Evolutionary conservation across 1,140 invertebrate genomes (phyloP).

Genomic region (Dendroctonus ponderosae): DNA sequence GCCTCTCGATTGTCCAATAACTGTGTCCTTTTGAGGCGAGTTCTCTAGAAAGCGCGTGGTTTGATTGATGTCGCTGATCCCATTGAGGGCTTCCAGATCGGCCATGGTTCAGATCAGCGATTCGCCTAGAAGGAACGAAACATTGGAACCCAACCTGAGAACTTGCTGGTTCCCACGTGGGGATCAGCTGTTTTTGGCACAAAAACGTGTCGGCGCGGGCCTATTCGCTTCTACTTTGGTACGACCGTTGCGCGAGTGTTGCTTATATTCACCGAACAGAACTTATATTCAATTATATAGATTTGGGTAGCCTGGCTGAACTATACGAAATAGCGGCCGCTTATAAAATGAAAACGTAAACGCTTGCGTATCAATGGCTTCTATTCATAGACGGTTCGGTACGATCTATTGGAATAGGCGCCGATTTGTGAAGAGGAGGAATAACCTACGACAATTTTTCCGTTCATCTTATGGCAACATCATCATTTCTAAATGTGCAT

Average conservation of each 20-base stretch:
- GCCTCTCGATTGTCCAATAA: slow-evolving; percentile 4
- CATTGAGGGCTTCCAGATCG: not conserved
- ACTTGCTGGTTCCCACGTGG: slow-evolving; percentile 21
- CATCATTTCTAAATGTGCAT: too few species aligned
- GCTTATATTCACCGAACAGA: too few species aligned
- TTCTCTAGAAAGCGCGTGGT: not conserved
- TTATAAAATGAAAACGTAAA: not conserved
- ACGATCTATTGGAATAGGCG: too few species aligned
- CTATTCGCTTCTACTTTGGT: too few species aligned
- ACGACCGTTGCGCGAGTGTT: too few species aligned
- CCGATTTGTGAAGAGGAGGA: too few species aligned
- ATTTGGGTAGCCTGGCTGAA: too few species aligned
- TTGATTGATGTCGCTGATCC: not conserved
- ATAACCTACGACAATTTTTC: too few species aligned
- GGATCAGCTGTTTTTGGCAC: slow-evolving; percentile 24
- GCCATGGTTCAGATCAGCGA: not conserved
- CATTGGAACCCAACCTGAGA: not conserved
- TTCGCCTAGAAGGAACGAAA: not conserved
- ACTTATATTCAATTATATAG: too few species aligned
- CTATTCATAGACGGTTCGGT: too few species aligned
- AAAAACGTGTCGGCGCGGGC: slow-evolving; percentile 4
- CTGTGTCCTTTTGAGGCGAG: not conserved
- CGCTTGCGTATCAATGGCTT: slow-evolving; percentile 13
- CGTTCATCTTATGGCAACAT: too few species aligned
- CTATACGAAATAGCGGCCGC: too few species aligned